phyloP scores from a whole-genome alignment of 2,113 vertebrate species.

The Plectropomus leopardus region DNA sequence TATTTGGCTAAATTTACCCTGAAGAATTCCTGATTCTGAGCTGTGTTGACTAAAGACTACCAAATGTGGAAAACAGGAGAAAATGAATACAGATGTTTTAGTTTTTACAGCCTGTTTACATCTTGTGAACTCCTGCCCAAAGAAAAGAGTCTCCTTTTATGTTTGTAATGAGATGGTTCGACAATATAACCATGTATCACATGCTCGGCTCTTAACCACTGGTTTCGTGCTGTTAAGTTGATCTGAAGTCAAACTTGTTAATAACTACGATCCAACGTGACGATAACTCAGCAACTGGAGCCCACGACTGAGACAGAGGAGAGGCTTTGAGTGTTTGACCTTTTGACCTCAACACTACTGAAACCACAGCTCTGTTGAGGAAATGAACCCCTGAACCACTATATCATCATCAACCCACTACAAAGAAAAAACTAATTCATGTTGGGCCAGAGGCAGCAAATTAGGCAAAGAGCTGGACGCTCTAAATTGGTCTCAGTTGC shows the following conservation, averaged over 20 bases:
- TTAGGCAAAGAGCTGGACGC: conserved; percentile 26
- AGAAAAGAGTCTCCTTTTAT: conserved; percentile 66
- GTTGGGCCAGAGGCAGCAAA: conserved; percentile 33
- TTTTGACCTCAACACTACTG: conserved; percentile 52
- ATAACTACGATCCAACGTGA: conserved; percentile 33
- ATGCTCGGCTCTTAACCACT: conserved; percentile 61
- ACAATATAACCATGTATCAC: conserved; percentile 66
- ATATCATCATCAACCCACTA: conserved; percentile 61
- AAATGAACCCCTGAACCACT: conserved; percentile 61
- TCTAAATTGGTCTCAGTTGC: conserved; percentile 27
- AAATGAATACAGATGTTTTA: conserved; percentile 70
- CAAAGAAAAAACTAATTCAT: conserved; percentile 47
- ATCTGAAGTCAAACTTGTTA: conserved; percentile 54
- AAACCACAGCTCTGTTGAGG: conserved; percentile 51
- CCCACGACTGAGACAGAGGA: conserved; percentile 19
- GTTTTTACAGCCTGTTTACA: conserved; percentile 77
- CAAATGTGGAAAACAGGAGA: conserved; percentile 65
- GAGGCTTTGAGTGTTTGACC: conserved; percentile 56
- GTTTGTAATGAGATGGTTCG: conserved; percentile 75
- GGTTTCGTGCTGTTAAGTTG: conserved; percentile 50
- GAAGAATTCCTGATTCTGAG: conserved; percentile 51
- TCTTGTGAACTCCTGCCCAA: conserved; percentile 73
- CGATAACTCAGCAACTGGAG: conserved; percentile 62
- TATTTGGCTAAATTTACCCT: conserved; percentile 27
- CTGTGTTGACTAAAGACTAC: conserved; percentile 56